A percentile compares a stretch with the other conserved stretches of the same genome.
Conservation (phyloP, 2,888 invertebrate genomes). For the Podotricha telesiphe region DNA sequence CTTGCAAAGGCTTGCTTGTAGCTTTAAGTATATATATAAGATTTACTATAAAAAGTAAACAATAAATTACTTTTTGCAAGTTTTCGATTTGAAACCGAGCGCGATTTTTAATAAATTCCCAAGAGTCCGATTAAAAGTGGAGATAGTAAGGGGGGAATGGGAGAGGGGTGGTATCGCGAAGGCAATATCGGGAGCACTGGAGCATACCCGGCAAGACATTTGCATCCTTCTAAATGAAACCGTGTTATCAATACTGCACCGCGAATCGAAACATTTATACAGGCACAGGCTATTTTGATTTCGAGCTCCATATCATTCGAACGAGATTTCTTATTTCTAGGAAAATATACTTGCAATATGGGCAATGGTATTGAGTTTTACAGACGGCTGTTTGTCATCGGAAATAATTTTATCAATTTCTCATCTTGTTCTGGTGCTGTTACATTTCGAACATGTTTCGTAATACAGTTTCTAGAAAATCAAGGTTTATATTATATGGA, state of each 20-base stretch:
- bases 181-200: constrained; percentile 69
- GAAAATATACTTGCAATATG: constrained; percentile 34
- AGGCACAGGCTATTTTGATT: constrained; percentile 41
- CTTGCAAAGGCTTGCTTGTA: neutral
- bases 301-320: constrained; percentile 32
- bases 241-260: constrained; percentile 65
- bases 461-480: neutral
- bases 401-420: constrained; percentile 30
- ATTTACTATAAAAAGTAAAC: constrained; percentile 13
- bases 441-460: constrained; percentile 2
- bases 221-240: constrained; percentile 67
- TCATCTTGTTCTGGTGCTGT: constrained; percentile 22
- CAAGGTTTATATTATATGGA: neutral
- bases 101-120: constrained; percentile 70
- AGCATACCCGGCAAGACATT: constrained; percentile 67
- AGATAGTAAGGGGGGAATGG: constrained; percentile 56
- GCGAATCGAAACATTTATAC: constrained; percentile 50
- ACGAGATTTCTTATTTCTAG: constrained; percentile 32
- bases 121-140: constrained; percentile 68
- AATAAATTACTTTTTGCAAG: constrained; percentile 35
- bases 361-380: constrained; percentile 16
- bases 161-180: constrained; percentile 48
- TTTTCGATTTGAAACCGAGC: constrained; percentile 34
- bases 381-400: constrained; percentile 27
- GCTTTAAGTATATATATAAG: neutral